Base-by-base conservation (phyloP, 2,888 invertebrate species). In the Andrena hattorfiana region DNA sequence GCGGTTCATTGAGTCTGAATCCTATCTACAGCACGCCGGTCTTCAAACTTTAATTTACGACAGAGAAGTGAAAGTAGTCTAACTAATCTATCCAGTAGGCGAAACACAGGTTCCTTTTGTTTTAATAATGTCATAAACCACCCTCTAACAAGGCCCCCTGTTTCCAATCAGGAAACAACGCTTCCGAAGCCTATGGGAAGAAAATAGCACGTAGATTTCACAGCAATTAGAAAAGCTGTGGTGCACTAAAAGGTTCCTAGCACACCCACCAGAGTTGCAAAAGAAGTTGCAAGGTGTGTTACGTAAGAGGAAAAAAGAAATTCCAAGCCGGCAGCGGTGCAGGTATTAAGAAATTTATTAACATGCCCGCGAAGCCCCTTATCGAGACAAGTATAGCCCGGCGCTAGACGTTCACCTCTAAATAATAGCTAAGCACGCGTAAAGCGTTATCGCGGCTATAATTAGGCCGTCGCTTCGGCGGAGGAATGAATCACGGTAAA, bases 401-500 rank as follows among this genome's bases (percentile, higher is more conserved):
- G 77, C 75, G 85, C 83, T 88, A 90, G 90, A 86, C 86, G 81
- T 82, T 54, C 20, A 28, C 85, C 59, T 88, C 88, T 90, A 89
- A 90, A 86, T 90, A 89, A 90, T 84, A 87, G 88, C 81, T 77
- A 84, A 86, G 90, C 88, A 87, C 88, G 88, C 88, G 87, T 89
- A 90, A 91, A 89, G 86, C 89, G 90, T 89, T 92, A 91, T 92
- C 91, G 84, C 85, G 73, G 80, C 81, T 81, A 88, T 89, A 91
- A 92, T 92, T 91, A 92, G 90, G 89, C 89, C 88, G 89, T 89
- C 90, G 89, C 87, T 89, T 89, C 68, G 70, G 49, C 79, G 85
- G 83, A 87, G 85, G 90, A 89, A 90, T 90, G 90, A 91, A 91
- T 91, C 90, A 89, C 89, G 86, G 88, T 88, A 87, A 89, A 89